Conservation (phyloP, 2,888 invertebrate species). For the Villa cingulata region DNA sequence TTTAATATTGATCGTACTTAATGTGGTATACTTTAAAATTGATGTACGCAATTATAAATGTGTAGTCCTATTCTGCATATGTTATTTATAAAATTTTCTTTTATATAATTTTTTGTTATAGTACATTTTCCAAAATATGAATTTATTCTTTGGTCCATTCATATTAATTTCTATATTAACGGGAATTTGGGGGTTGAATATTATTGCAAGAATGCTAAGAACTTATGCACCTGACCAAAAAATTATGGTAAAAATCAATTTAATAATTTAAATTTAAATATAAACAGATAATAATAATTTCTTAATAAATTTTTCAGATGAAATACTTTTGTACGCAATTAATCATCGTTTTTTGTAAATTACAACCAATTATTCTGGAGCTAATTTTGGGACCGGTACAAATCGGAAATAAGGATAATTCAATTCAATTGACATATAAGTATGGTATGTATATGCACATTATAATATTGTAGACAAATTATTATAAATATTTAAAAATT, state of each 20-base stretch:
- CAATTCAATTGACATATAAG: constrained; percentile 30
- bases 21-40: constrained; percentile 25
- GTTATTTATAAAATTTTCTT: background rate
- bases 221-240: constrained; percentile 26
- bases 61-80: background rate
- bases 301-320: constrained; percentile 20
- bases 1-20: constrained; percentile 28
- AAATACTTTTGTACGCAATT: constrained; percentile 31
- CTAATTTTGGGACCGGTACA: constrained; percentile 22
- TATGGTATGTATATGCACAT: constrained; percentile 30
- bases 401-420: constrained; percentile 28
- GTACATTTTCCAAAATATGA: constrained; percentile 21
- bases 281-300: background rate
- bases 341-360: constrained; percentile 29
- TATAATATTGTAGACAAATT: background rate
- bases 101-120: constrained; percentile 9
- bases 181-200: constrained; percentile 32
- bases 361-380: constrained; percentile 28
- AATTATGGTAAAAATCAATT: constrained; percentile 18
- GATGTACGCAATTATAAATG: constrained; percentile 14
- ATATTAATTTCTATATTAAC: constrained; percentile 28
- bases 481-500: background rate
- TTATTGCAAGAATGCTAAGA: constrained; percentile 27
- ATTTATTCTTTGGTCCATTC: constrained; percentile 31
- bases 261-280: background rate